Conservation (phyloP, 2,113 vertebrate species). For the Tenebrosternarchus preto region DNA sequence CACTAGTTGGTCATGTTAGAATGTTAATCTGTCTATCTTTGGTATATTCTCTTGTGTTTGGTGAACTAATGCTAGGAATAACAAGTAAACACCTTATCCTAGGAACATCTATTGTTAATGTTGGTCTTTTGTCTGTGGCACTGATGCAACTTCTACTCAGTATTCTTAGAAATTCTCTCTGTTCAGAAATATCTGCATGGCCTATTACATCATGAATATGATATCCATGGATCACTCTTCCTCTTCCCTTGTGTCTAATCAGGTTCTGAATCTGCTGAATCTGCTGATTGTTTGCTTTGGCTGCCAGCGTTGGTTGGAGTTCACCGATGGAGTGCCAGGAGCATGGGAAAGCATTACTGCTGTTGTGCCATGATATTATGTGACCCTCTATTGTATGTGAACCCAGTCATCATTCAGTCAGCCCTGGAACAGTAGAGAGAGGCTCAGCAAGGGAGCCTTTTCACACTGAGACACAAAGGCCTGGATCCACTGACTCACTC, state of each 20-base stretch:
- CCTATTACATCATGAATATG: neutral
- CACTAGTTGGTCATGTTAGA: constrained; percentile 25
- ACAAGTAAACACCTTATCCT: neutral
- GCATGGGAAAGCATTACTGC: neutral
- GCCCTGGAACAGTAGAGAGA: constrained; percentile 36
- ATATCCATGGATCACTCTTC: neutral
- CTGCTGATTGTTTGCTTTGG: constrained; percentile 9
- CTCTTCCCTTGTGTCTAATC: constrained; percentile 1
- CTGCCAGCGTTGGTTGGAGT: neutral
- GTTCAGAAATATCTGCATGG: neutral
- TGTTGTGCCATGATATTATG: constrained; percentile 7
- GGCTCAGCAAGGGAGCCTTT: constrained; percentile 62
- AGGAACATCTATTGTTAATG: neutral
- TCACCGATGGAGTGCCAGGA: neutral
- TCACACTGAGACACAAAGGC: constrained; percentile 67
- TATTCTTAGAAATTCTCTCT: constrained; percentile 6
- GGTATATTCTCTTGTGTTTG: constrained; percentile 17
- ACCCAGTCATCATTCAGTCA: constrained; percentile 36
- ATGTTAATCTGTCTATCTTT: constrained; percentile 42
- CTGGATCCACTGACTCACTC: constrained; percentile 64
- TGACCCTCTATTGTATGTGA: constrained; percentile 28
- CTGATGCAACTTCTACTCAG: constrained; percentile 52
- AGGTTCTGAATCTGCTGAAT: neutral
- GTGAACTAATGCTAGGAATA: constrained; percentile 17
- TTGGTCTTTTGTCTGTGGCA: constrained; percentile 49